Percentiles rank a stretch among this genome's conserved stretches.
These are phyloP conservation scores for Pseudomyrmex dendroicus DNA, from an alignment of 1,140 invertebrate species.

Conservation along the genomic window DNA sequence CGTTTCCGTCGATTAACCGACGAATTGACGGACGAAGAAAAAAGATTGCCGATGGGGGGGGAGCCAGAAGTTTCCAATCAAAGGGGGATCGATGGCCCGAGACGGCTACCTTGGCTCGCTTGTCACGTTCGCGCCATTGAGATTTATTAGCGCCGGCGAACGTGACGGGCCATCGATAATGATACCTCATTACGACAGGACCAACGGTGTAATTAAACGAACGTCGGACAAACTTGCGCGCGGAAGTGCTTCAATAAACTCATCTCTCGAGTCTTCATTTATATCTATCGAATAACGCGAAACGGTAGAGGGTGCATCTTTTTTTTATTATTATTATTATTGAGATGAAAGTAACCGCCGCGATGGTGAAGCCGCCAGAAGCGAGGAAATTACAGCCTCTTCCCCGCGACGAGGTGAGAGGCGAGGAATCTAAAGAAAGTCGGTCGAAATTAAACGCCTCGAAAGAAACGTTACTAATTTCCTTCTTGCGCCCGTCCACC, in stretches of 20 bases:
- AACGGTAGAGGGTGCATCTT: too few species aligned
- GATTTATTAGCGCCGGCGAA: conserved; percentile 48
- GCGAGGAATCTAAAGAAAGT: conserved; percentile 10
- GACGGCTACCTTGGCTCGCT: conserved; percentile 7
- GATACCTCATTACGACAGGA: conserved; percentile 28
- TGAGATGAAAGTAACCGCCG: too few species aligned
- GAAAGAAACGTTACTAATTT: conserved; percentile 52
- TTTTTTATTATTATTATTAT: too few species aligned
- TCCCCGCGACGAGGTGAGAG: not conserved
- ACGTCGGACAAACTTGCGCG: not conserved
- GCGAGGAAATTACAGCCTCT: not conserved
- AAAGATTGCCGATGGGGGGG: conserved; percentile 29
- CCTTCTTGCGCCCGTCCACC: conserved; percentile 20
- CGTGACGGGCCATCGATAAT: conserved; percentile 28
- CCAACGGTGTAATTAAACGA: not conserved
- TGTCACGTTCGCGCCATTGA: conserved; percentile 51
- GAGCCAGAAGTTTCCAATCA: conserved; percentile 43
- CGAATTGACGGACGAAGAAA: conserved; percentile 62
- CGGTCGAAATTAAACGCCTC: conserved; percentile 23
- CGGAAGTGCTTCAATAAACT: not conserved
- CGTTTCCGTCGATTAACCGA: conserved; percentile 64
- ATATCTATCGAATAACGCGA: not conserved
- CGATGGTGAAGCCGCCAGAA: not conserved
- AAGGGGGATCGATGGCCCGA: conserved; percentile 33
- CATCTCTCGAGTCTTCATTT: not conserved